Evolutionary conservation across 2,888 invertebrate genomes (phyloP).

Genomic region (Cryptops parisi): DNA sequence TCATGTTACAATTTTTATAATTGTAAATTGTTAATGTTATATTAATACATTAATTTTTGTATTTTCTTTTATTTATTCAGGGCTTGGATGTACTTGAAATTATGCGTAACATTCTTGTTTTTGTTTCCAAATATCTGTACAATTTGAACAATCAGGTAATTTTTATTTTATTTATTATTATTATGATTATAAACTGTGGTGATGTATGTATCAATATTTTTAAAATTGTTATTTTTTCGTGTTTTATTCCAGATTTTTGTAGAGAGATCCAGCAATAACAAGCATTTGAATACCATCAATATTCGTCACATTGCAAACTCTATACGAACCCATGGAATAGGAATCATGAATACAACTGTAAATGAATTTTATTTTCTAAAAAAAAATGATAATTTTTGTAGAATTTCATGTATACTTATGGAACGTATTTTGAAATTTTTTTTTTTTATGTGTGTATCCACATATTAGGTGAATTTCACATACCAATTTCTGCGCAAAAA

Average conservation of each 20-base stretch:
- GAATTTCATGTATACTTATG: not conserved
- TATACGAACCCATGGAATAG: slow-evolving; percentile 88
- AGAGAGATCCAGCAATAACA: slow-evolving; percentile 77
- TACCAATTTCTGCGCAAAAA: slow-evolving; percentile 89
- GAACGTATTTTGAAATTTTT: not conserved
- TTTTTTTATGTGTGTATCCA: not conserved
- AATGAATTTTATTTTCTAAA: slow-evolving; percentile 19
- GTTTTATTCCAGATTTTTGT: slow-evolving; percentile 52
- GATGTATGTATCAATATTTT: no score
- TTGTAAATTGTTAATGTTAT: no score
- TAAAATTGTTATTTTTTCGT: no score
- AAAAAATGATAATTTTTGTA: not conserved
- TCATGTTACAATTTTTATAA: no score
- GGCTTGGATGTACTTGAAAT: slow-evolving; percentile 93
- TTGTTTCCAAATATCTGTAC: slow-evolving; percentile 84
- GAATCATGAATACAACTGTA: slow-evolving; percentile 88
- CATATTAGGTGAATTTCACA: slow-evolving; percentile 55
- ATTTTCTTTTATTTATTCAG: slow-evolving; percentile 26
- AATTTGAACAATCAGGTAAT: slow-evolving; percentile 81
- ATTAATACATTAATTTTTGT: no score
- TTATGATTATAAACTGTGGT: no score
- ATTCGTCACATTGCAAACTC: slow-evolving; percentile 94
- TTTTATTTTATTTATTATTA: no score
- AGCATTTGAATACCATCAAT: slow-evolving; percentile 87
- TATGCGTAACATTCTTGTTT: slow-evolving; percentile 89